Conservation (phyloP, 92 coral and sea anemone species). For the Paragorgia papillata region DNA sequence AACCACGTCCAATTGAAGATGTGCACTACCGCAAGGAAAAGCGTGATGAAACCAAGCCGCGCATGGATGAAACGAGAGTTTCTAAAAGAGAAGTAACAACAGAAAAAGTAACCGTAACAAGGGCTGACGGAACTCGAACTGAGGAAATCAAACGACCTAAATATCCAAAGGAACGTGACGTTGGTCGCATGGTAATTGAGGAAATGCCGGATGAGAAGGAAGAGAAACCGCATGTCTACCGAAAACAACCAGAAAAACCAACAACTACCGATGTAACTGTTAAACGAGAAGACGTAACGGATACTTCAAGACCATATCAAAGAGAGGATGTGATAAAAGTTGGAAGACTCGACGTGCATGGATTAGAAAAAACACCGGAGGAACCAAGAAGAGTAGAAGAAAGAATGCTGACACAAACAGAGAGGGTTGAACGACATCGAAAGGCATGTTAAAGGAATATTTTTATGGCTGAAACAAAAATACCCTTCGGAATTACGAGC, state of each 20-base stretch:
- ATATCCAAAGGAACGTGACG: not conserved
- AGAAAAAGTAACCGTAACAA: not conserved
- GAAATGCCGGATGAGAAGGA: not conserved
- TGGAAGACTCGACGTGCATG: not conserved
- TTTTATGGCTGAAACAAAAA: not conserved
- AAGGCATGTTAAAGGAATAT: not conserved
- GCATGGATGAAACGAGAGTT: not conserved
- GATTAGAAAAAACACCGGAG: not conserved
- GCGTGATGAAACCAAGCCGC: conserved; percentile 4
- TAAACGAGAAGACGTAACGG: not conserved
- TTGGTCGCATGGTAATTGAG: conserved; percentile 1
- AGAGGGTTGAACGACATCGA: not conserved
- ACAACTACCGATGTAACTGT: not conserved
- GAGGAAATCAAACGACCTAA: conserved; percentile 7
- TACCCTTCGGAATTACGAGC: not conserved
- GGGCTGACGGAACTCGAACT: not conserved
- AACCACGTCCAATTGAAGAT: not conserved
- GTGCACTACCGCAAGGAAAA: conserved; percentile 4
- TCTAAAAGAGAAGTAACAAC: not conserved
- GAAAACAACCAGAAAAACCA: not conserved
- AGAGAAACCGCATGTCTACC: not conserved
- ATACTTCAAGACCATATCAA: not conserved
- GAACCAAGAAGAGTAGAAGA: conserved; percentile 2
- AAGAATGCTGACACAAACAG: not conserved
- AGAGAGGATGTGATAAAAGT: not conserved